Base-by-base conservation (phyloP, 2,797 vertebrate genomes). In the Passerculus sandwichensis region DNA sequence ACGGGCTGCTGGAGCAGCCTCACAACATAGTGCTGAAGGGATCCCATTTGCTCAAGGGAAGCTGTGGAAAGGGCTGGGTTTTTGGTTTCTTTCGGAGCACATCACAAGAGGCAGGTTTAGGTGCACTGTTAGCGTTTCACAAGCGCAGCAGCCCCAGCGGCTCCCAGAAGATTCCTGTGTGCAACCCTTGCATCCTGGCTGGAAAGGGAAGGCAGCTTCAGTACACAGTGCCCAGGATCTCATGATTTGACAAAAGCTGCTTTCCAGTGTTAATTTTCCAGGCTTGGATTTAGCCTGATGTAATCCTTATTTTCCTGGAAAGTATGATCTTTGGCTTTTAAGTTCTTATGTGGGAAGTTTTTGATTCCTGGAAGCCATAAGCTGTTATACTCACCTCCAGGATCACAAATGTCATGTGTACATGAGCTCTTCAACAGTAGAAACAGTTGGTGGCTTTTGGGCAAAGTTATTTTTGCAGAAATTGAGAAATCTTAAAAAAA, bases 291-390 rank as follows among this genome's bases (percentile, higher is more conserved):
- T 80, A 92, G 69, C 73, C 69, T 1, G 4, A 6, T 51, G 13
- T 36, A 50, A 77, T 47, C 65, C 72, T 75, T 80, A 2, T 73
- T 84, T 88, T 91, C 60, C 67, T 93, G 64, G 60, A 91, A 94
- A 87, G 67, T 51, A 32, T 1, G 1, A 10, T 47, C 19, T 10
- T 3, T 44, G 75, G n/a, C 42, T 60, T 53, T 75, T 81, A 8
- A 45, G 36, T 34, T 84, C 23, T 75, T 32, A 11, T 2, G 7
- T 45, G 45, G 42, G 50, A 71, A 71, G 42, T 56, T 91, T 76
- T 61, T 81, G 34, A 51, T 75, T 81, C 22, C 44, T 77, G 44
- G 60, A 44, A 91, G 50, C 26, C 13, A 11, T 72, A 57, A 74
- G 32, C 44, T 74, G 11, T 65, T 77, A 12, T 1, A n/a, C 17